Conservation (phyloP, 2,797 vertebrate genomes). For the Aratinga solstitialis region DNA sequence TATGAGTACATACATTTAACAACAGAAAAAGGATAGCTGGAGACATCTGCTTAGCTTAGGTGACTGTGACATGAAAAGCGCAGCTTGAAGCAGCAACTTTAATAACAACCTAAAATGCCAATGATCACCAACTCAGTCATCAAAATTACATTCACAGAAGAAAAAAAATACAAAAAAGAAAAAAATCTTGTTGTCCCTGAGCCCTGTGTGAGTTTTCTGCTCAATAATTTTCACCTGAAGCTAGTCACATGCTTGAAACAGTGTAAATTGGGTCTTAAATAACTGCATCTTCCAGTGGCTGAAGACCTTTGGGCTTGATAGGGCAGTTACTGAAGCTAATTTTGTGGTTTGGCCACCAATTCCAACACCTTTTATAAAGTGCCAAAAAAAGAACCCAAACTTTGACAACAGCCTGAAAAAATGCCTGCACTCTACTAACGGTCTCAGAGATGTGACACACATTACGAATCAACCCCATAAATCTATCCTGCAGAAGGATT, state of each 20-base stretch:
- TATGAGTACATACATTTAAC: background rate
- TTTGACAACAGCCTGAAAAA: slow-evolving; percentile 23
- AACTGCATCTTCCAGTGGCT: background rate
- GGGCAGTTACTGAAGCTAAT: background rate
- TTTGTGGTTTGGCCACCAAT: background rate
- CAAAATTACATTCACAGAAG: background rate
- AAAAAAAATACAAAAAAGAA: background rate
- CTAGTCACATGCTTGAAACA: background rate
- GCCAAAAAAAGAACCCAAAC: background rate
- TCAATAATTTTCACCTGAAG: background rate
- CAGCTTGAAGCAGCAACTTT: background rate
- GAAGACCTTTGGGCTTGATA: background rate
- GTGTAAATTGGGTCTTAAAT: background rate
- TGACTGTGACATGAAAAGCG: background rate
- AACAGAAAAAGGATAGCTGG: background rate
- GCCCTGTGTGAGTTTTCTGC: background rate
- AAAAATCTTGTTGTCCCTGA: background rate
- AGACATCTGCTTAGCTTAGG: background rate
- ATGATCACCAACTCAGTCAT: background rate
- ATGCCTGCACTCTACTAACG: background rate
- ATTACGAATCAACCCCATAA: slow-evolving; percentile 10
- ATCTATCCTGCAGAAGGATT: slow-evolving; percentile 3
- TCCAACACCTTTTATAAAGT: background rate
- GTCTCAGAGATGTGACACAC: background rate
- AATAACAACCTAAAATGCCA: background rate